Evolutionary conservation across 2,888 invertebrate species (phyloP).

Genomic region (Drosophila kokeensis): DNA sequence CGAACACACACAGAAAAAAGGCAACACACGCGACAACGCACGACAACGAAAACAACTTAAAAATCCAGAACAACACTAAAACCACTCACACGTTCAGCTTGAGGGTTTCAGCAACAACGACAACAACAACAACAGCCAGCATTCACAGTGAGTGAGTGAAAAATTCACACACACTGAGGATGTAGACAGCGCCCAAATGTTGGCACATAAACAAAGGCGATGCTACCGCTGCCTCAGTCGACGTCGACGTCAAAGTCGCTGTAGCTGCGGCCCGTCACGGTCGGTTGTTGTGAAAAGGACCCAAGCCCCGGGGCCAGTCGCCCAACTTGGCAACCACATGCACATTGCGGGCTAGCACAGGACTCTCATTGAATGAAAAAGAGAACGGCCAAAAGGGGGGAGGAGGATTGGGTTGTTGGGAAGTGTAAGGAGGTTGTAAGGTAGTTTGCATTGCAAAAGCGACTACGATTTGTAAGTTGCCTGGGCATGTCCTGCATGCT

Average conservation of each 20-base stretch:
- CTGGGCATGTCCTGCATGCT: conserved; percentile 58
- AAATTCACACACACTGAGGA: conserved; percentile 33
- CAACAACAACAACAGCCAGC: conserved; percentile 36
- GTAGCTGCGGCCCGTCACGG: conserved; percentile 26
- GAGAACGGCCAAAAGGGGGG: not conserved
- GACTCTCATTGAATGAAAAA: conserved; percentile 14
- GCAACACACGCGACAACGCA: conserved; percentile 65
- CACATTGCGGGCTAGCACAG: conserved; percentile 49
- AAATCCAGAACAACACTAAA: conserved; percentile 80
- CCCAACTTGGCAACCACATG: conserved; percentile 60
- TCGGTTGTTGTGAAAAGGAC: conserved; percentile 50
- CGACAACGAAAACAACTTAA: conserved; percentile 79
- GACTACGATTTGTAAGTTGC: conserved; percentile 69
- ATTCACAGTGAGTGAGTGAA: conserved; percentile 29
- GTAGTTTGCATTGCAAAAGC: conserved; percentile 39
- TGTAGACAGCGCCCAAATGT: conserved; percentile 57
- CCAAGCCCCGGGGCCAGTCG: conserved; percentile 53
- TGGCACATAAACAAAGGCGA: conserved; percentile 73
- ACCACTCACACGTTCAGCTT: conserved; percentile 76
- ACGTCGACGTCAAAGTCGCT: conserved; percentile 8
- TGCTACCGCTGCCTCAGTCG: conserved; percentile 27
- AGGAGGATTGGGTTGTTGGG: not conserved
- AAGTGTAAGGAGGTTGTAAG: conserved; percentile 9
- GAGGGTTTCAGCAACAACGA: conserved; percentile 58
- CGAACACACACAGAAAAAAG: conserved; percentile 55